phyloP scores from a whole-genome alignment of 2,113 vertebrate genomes.

The Terrapene triunguis region DNA sequence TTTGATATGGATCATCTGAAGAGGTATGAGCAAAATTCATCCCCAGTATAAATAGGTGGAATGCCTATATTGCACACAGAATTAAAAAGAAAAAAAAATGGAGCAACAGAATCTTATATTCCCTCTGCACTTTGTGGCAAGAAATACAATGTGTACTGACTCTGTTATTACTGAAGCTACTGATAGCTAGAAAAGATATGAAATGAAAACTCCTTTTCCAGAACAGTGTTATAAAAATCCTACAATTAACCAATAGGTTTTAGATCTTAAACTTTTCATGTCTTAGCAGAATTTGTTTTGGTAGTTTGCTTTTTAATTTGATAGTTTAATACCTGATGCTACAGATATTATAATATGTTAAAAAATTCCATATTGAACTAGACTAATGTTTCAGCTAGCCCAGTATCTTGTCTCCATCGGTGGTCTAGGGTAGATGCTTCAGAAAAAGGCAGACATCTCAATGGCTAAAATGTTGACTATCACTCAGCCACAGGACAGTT shows the following conservation, averaged over 20 bases:
- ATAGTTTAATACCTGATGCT: background rate
- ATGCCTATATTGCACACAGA: background rate
- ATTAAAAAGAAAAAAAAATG: background rate
- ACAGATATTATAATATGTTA: background rate
- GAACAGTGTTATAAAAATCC: background rate
- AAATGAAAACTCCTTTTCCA: background rate
- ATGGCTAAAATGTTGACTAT: background rate
- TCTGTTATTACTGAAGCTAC: background rate
- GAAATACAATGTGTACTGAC: background rate
- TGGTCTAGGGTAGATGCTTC: background rate
- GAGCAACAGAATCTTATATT: background rate
- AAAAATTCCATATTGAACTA: background rate
- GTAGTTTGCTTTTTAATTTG: background rate
- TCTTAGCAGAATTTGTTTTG: background rate
- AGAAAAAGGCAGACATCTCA: background rate
- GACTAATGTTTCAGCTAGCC: background rate
- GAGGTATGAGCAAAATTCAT: slow-evolving; percentile 18
- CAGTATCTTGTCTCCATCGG: accelerated
- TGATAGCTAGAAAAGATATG: background rate
- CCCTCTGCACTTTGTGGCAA: slow-evolving; percentile 1
- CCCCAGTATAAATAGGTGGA: background rate
- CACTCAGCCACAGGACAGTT: background rate
- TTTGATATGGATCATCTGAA: slow-evolving; percentile 48
- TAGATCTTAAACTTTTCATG: background rate
- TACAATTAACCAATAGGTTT: background rate